Evolutionary conservation across 2,113 vertebrate species (phyloP).

Genomic region (Ameiurus melas): DNA sequence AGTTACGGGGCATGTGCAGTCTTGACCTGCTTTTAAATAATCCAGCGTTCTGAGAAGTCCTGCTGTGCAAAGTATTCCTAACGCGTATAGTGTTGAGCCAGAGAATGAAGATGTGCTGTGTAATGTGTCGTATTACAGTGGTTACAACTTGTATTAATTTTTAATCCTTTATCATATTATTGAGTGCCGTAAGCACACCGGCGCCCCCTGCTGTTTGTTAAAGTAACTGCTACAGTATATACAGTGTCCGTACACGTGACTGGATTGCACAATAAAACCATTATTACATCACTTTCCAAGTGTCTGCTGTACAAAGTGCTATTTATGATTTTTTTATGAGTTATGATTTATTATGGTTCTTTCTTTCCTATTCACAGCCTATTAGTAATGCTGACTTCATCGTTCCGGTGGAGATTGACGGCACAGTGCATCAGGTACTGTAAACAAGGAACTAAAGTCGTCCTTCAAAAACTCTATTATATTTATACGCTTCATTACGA

Average conservation of each 20-base stretch:
- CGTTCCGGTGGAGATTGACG: conserved; percentile 98
- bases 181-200: neutral
- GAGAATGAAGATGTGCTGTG: neutral
- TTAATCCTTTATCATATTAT: neutral
- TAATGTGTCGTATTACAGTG: neutral
- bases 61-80: neutral
- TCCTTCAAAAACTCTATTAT: neutral
- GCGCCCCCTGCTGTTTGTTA: conserved; percentile 60
- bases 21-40: conserved; percentile 24
- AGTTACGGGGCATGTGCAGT: neutral
- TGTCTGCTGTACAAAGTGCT: neutral
- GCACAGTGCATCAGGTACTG: conserved; percentile 95
- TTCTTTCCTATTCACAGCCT: conserved; percentile 74
- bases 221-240: conserved; percentile 25
- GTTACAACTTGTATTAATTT: neutral
- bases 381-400: conserved; percentile 99
- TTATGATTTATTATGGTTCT: conserved; percentile 10
- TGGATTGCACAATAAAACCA: neutral
- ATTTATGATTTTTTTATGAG: neutral
- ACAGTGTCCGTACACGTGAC: neutral
- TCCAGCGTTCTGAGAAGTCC: neutral
- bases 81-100: neutral
- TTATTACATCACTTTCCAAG: neutral
- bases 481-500: neutral
- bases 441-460: neutral